Evolutionary conservation across 2,888 invertebrate species (phyloP), one percentile per base, ranked within the genome.

Genomic region (Dryococelus australis): DNA sequence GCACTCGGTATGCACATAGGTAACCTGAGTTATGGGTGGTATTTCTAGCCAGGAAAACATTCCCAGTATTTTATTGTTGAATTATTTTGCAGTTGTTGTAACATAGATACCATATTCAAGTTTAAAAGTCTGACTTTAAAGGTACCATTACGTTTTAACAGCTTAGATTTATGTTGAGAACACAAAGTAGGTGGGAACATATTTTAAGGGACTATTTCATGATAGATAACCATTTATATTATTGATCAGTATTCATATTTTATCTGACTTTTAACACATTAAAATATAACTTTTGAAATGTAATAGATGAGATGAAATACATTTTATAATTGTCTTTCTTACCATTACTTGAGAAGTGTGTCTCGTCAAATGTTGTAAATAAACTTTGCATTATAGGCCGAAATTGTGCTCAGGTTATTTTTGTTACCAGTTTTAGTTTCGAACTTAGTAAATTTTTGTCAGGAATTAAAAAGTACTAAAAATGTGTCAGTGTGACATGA

Each of bases 341-440:
- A 65, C 65, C 65, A 65, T 24, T 51, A 51, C 51, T 51, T 65
- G 65, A 65, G 65, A 28, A 83, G 83, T 28, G 83, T 28, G 83
- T 83, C 27, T 83, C 35, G 43, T 83, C 83, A 83, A 35, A 83
- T 83, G 28, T 83, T 83, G 83, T 83, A 43, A 83, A 65, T 65
- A 65, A n/a, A 10, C 65, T 65, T 65, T 65, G 65, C 65, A 65
- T 65, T 65, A 65, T 65, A 0, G 65, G 65, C 65, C 65, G 12
- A 65, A n/a, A 65, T 65, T 65, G 65, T 65, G 65, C 65, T 65
- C 65, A 65, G 65, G 65, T 65, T 65, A 65, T 24, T 65, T 65
- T 65, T 65, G 65, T 65, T 65, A 65, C 65, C 65, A 65, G 24
- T 65, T 65, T 65, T 16, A 65, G 65, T 24, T 65, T 65, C 8